Evolutionary conservation across 1,140 invertebrate species (phyloP).

Genomic region (Diuraphis noxia): DNA sequence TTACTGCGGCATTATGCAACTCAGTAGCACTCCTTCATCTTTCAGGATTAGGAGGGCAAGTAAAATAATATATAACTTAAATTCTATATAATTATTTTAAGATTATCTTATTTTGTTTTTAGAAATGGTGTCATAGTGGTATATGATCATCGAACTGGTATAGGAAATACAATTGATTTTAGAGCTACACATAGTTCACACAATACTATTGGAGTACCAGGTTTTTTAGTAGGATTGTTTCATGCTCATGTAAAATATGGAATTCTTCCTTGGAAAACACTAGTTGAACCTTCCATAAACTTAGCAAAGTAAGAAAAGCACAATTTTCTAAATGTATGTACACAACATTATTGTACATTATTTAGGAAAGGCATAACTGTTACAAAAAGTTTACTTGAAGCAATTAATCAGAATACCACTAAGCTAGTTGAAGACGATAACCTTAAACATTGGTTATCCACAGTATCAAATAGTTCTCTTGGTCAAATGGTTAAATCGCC

Average conservation of each 20-base stretch:
- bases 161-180: constrained; percentile 66
- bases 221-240: constrained; percentile 66
- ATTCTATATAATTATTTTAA: constrained; percentile 41
- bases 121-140: constrained; percentile 76
- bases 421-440: not conserved
- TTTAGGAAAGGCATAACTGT: constrained; percentile 26
- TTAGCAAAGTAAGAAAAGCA: constrained; percentile 64
- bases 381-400: constrained; percentile 34
- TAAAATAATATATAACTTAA: constrained; percentile 16
- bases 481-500: constrained; percentile 24
- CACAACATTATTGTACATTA: constrained; percentile 31
- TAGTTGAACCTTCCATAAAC: constrained; percentile 69
- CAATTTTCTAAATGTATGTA: not conserved
- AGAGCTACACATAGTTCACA: constrained; percentile 57
- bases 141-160: constrained; percentile 67
- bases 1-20: constrained; percentile 71
- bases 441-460: constrained; percentile 13
- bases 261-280: constrained; percentile 67
- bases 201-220: constrained; percentile 63
- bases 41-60: constrained; percentile 73
- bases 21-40: constrained; percentile 70
- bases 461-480: not conserved
- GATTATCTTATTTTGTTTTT: constrained; percentile 57
- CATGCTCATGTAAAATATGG: constrained; percentile 67
- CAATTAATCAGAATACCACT: constrained; percentile 12